Evolutionary conservation across 2,888 invertebrate species (phyloP), one percentile per base, ranked within the genome.

Genomic region (Lasioglossum vierecki): DNA sequence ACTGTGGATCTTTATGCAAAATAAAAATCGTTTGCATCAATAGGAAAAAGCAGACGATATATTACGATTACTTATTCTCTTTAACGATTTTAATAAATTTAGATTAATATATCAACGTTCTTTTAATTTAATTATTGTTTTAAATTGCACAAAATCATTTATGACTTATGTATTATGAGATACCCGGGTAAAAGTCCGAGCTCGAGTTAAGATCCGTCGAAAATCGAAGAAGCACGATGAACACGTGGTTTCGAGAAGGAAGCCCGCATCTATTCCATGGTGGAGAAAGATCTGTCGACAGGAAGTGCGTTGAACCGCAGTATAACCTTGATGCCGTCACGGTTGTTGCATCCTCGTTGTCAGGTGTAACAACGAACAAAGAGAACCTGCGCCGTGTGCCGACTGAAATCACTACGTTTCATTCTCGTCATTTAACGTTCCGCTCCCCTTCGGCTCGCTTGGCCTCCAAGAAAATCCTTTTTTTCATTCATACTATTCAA

Each of bases 241-340:
- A 26, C 63, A 77, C 18, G 80, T 53, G 77, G 46, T 70, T 71
- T 78, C 63, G 49, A 46, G 75, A 78, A 71, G 79, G 79, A 79
- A 35, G 63, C 76, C n/a, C 81, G 13, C 72, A 73, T 76, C 73
- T 68, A 73, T 78, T 53, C 74, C 71, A 73, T 82, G 80, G 84
- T 73, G 87, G 84, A 87, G 91, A 90, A 89, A 89, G 86, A 90
- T 90, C 88, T 86, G 90, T 92, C 90, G 92, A 89, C 91, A 89
- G 90, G 89, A 92, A 92, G 94, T 93, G 93, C 94, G 93, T 94
- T 94, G 94, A 94, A 94, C 94, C 93, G 88, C 91, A 84, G 90
- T 90, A 89, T 91, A 94, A 93, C 94, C 94, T 94, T 94, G 94
- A 88, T 91, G 89, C 89, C 94, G 94, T 94, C 94, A 94, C 93